These are phyloP conservation scores for Vireo altiloquus DNA, from an alignment of 2,113 vertebrate genomes.

Conservation along the genomic window DNA sequence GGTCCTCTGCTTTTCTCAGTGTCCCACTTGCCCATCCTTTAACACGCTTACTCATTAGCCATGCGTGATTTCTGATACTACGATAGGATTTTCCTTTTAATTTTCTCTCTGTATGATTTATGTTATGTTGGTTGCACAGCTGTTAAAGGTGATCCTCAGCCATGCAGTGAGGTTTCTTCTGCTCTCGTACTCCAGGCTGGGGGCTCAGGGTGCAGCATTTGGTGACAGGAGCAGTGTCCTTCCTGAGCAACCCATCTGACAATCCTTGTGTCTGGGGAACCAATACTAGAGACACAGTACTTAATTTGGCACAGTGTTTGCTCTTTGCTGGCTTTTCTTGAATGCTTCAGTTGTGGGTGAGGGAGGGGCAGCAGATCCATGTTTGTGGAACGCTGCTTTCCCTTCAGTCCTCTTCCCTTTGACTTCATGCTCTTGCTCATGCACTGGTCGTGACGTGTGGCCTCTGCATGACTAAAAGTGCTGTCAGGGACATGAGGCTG, in stretches of 20 bases:
- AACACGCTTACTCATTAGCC: background rate
- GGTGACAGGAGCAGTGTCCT: background rate
- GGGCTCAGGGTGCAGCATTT: background rate
- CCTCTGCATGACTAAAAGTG: background rate
- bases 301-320: background rate
- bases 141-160: background rate
- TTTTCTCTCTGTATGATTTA: background rate
- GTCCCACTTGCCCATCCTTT: background rate
- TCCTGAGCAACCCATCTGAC: background rate
- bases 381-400: background rate
- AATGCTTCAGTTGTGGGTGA: background rate
- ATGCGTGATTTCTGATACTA: background rate
- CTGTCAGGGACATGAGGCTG: background rate
- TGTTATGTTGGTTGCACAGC: background rate
- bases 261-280: accelerated
- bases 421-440: background rate
- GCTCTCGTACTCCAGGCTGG: accelerated
- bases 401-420: background rate
- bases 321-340: background rate
- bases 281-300: background rate
- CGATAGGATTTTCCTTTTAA: background rate
- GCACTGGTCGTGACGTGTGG: background rate
- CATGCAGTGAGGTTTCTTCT: background rate
- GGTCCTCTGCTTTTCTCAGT: background rate
- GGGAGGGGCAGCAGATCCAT: background rate